Conservation (phyloP, 2,888 invertebrate genomes). For the Megaustenia siamemsis region DNA sequence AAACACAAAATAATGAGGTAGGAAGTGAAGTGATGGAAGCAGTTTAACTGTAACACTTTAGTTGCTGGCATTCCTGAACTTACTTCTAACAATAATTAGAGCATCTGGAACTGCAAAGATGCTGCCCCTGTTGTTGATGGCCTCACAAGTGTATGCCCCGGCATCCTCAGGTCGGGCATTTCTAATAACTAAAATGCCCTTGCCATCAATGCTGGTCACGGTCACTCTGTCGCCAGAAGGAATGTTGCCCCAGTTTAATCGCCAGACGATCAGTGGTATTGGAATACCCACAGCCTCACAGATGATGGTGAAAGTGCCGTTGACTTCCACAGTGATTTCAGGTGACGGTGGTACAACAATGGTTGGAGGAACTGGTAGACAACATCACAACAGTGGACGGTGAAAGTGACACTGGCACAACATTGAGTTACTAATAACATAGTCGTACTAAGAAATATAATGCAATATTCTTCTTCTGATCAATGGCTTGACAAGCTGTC, state of each 20-base stretch:
- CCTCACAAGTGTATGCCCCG: slow-evolving; percentile 99
- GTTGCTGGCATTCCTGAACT: slow-evolving; percentile 61
- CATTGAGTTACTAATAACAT: too few species aligned
- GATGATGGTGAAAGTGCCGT: slow-evolving; percentile 87
- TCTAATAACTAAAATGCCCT: slow-evolving; percentile 88
- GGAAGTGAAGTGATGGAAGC: too few species aligned
- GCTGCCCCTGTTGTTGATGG: slow-evolving; percentile 91
- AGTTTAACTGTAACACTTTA: background rate
- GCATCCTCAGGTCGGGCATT: slow-evolving; percentile 85
- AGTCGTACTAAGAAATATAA: too few species aligned
- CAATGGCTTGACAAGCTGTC: too few species aligned
- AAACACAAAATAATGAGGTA: too few species aligned
- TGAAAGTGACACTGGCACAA: too few species aligned
- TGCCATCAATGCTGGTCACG: slow-evolving; percentile 86
- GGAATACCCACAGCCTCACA: slow-evolving; percentile 95
- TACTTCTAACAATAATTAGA: slow-evolving; percentile 87
- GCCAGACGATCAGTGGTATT: slow-evolving; percentile 94
- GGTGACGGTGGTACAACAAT: slow-evolving; percentile 87
- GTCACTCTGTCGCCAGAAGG: slow-evolving; percentile 80
- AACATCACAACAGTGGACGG: too few species aligned
- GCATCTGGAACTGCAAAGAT: slow-evolving; percentile 93
- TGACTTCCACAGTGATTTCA: slow-evolving; percentile 85
- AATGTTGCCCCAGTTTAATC: slow-evolving; percentile 93
- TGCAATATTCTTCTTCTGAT: too few species aligned
- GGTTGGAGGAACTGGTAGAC: slow-evolving; percentile 85